Evolutionary conservation across 1,140 invertebrate genomes (phyloP), one percentile per base, ranked within the genome.

Genomic region (Mizuhopecten yessoensis): DNA sequence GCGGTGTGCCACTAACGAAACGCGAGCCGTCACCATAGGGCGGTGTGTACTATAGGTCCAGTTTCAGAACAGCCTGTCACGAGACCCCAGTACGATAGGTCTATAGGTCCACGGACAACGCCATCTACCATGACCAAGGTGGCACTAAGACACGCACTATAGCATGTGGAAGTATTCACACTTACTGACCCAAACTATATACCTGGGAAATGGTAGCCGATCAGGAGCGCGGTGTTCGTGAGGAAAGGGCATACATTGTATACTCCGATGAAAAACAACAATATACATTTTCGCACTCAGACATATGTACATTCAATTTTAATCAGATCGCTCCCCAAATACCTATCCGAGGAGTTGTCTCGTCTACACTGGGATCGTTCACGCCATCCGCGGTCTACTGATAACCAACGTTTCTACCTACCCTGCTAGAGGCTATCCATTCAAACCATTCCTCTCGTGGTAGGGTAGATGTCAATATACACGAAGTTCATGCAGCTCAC

Each of bases 241-340:
- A 75, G 57, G 57, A 75, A 75, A 75, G 57, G 23, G n/a, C 57
- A 75, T 75, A 75, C 57, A n/a, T 75, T 75, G 57, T 29, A 75
- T 75, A 75, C 57, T 75, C 57, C 9, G 29, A 75, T 75, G 57
- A n/a, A 75, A 75, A 75, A 75, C 57, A 75, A 75, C 57, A 75
- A 75, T 75, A 75, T 75, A 75, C n/a, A 75, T 29, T 75, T 75
- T 75, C 23, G 57, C n/a, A 75, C 57, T 75, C 57, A 75, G 57
- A 75, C 57, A 75, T 75, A 75, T 29, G 57, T 75, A 75, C 57
- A 75, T 75, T n/a, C 57, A 75, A 75, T 75, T 75, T 75, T 75
- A 75, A 75, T 75, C 15, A 75, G 57, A 75, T 75, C 57, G 57
- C 57, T 45, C 57, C 57, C 57, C 17, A 75, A 75, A n/a, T 11